Percentiles rank a stretch among this genome's conserved stretches.
phyloP scores from a whole-genome alignment of 2,113 vertebrate species.

The Sus scrofa region DNA sequence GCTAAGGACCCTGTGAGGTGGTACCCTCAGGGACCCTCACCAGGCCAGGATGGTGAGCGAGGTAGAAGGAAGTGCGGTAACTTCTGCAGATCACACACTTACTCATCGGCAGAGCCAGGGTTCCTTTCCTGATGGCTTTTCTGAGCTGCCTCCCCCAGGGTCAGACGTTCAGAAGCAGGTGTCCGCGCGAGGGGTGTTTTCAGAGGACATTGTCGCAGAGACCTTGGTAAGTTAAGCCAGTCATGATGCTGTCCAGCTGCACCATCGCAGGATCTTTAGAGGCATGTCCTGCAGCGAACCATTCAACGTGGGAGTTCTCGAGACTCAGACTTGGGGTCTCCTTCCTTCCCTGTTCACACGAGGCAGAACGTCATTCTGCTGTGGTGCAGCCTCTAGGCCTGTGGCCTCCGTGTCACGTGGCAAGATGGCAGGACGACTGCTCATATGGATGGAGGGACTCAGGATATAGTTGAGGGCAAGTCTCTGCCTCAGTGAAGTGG shows the following conservation, averaged over 20 bases:
- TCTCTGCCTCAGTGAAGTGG: not conserved
- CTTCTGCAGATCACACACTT: too few relatives aligned
- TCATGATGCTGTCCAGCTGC: not conserved
- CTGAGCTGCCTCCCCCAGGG: not conserved
- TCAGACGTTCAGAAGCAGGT: not conserved
- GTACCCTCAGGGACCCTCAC: fast-evolving
- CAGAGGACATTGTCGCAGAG: not conserved
- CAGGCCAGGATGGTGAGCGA: not conserved
- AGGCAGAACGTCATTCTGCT: not conserved
- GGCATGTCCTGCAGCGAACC: not conserved
- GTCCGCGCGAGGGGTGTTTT: not conserved
- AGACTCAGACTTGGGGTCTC: not conserved
- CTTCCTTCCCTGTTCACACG: not conserved
- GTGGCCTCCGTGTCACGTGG: not conserved
- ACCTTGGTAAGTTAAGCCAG: not conserved
- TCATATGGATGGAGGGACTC: not conserved
- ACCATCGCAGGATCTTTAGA: not conserved
- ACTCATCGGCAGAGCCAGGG: not conserved
- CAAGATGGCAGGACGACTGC: not conserved
- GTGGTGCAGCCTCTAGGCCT: not conserved
- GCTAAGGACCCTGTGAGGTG: too few relatives aligned
- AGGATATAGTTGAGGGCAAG: not conserved
- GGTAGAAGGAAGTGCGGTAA: not conserved
- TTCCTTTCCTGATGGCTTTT: not conserved
- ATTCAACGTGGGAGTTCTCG: fast-evolving